Evolutionary conservation across 23 tunicate genomes (phyloP), one percentile per base, ranked within the genome.

Genomic region (Ascidia mentula): DNA sequence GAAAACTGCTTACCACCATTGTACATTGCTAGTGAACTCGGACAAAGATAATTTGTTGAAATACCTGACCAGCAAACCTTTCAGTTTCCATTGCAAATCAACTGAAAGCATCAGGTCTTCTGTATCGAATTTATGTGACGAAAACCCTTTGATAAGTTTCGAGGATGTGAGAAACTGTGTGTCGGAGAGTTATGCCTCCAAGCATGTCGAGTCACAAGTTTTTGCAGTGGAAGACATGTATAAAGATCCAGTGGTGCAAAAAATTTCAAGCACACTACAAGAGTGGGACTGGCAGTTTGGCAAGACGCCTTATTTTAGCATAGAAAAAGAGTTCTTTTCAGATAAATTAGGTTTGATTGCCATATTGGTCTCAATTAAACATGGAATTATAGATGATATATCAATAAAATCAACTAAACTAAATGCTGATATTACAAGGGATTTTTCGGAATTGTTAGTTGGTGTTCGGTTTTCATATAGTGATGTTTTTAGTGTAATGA

Each of bases 211-310:
- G 0, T 40, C 78, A 9, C 15, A 82, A 59, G 60, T 40, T 22
- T 79, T 31, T 74, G 33, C 76, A 40, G 79, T 88, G 72, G 82
- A 84, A 73, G 82, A 88, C 69, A 73, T 80, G 39, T 38, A 53
- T 24, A 33, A 79, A 36, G 34, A 79, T 28, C 81, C 88, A 18
- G 89, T 80, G 7, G 69, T 88, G 0, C 0, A 32, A 6, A 60
- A 69, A 24, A 71, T 80, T 31, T 73, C 72, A 38, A 40, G 70
- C 12, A 75, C 76, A 3, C 71, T 77, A 3, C 12, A 60, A 74
- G 35, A 33, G 22, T 93, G 98, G 98, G 84, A 93, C 1, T 93
- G 98, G 98, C n/a, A 84, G 22, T 93, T 38, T 84, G 98, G 92
- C 2, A 93, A 88, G 60, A 89, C 98, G 18, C 89, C 98, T 18